A percentile compares a stretch with the other conserved stretches of the same genome.
phyloP scores from a whole-genome alignment of 2,888 invertebrate genomes.

The Rhingia rostrata region DNA sequence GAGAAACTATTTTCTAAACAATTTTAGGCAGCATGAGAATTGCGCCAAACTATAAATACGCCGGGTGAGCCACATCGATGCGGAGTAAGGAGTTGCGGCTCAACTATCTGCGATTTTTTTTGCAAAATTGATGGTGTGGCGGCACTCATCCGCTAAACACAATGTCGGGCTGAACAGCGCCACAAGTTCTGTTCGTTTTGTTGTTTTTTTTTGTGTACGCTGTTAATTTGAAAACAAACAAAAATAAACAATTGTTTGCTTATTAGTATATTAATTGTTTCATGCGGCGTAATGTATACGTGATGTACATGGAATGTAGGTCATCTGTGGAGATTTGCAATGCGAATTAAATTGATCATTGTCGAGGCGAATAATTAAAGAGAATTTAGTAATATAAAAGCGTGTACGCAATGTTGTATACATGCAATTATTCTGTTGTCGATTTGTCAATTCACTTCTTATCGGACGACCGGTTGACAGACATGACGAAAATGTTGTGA shows the following conservation, averaged over 20 bases:
- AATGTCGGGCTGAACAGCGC: constrained; percentile 34
- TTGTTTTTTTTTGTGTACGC: constrained; percentile 31
- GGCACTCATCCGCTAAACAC: neutral
- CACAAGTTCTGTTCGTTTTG: constrained; percentile 19
- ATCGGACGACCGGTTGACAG: constrained; percentile 2
- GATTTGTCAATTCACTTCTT: neutral
- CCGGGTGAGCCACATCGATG: constrained; percentile 9
- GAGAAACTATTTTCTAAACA: constrained; percentile 61
- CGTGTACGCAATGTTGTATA: neutral
- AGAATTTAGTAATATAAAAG: constrained; percentile 34
- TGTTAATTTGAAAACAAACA: neutral
- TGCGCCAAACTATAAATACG: constrained; percentile 49
- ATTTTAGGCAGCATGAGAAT: constrained; percentile 62
- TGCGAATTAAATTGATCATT: constrained; percentile 49
- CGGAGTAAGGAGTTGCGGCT: neutral
- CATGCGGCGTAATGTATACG: constrained; percentile 32
- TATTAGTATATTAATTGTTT: constrained; percentile 65
- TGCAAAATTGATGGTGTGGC: neutral
- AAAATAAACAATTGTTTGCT: constrained; percentile 20
- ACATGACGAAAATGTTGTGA: constrained; percentile 18
- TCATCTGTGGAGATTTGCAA: constrained; percentile 38
- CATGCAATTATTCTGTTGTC: constrained; percentile 18
- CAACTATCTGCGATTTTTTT: neutral
- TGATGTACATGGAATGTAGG: constrained; percentile 50
- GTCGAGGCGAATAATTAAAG: constrained; percentile 39